Conservation (phyloP, 2,797 vertebrate genomes). For the Mionectes olivaceus region DNA sequence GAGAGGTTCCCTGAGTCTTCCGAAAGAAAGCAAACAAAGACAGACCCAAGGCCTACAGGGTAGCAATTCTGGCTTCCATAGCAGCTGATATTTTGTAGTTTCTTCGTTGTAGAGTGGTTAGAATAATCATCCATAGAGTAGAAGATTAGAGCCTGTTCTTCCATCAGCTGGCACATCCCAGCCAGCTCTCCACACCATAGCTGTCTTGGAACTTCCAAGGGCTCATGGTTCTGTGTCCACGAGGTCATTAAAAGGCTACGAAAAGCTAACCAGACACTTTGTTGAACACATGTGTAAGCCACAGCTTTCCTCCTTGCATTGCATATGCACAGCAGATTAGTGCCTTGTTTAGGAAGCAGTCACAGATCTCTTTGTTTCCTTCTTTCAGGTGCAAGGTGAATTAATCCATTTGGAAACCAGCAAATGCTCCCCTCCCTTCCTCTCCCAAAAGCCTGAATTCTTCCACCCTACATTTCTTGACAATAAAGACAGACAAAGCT, state of each 20-base stretch:
- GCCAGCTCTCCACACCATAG: background rate
- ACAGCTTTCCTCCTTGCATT: background rate
- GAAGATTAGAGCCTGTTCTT: background rate
- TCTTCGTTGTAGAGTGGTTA: background rate
- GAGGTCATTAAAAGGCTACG: background rate
- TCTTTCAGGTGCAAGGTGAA: slow-evolving; percentile 82
- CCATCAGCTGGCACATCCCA: background rate
- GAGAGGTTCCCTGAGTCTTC: background rate
- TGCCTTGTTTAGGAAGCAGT: background rate
- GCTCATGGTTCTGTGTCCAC: background rate
- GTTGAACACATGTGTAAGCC: background rate
- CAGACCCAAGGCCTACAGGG: background rate
- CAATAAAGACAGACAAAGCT: slow-evolving; percentile 72
- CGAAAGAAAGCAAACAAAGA: background rate
- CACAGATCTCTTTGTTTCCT: slow-evolving; percentile 67
- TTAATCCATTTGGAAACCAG: slow-evolving; percentile 79
- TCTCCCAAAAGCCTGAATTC: slow-evolving; percentile 49
- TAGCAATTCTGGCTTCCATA: background rate
- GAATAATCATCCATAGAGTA: background rate
- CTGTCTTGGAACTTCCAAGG: slow-evolving; percentile 24
- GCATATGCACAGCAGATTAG: background rate
- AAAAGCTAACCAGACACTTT: slow-evolving; percentile 23
- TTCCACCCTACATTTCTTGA: slow-evolving; percentile 73
- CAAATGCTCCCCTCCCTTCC: slow-evolving; percentile 22
- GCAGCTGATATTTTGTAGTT: background rate